Base-by-base conservation (phyloP, 2,113 vertebrate species). In the Euleptes europaea region DNA sequence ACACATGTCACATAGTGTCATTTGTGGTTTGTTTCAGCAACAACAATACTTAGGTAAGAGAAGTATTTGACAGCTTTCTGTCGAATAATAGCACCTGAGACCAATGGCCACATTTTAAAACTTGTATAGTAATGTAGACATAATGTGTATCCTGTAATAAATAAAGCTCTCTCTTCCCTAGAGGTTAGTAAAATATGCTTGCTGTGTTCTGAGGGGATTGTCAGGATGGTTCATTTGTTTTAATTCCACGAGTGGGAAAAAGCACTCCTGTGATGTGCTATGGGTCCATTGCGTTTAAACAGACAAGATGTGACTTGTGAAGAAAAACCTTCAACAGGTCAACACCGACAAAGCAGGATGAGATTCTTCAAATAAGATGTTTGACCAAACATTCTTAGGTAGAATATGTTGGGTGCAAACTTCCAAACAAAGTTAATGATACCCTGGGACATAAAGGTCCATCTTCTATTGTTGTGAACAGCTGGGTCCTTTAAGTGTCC, bases 291-390 rank as follows among this genome's bases (percentile, higher is more conserved):
- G 38, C 65, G 88, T 80, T 74, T 86, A 85, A 90, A 85, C 72
- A 76, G 80, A n/a, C 21, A 69, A 47, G 73, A 31, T 54, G 80
- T 54, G 75, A 67, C 65, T 87, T 0, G 0, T 86, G 87, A 85
- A 89, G 11, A 65, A 84, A 88, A 70, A 84, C 78, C n/a, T 60
- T 75, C 82, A 81, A 87, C 90, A 93, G 92, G 86, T 88, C 86
- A 88, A 87, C 65, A 83, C 51, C 35, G 66, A 86, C 17, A 82
- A 85, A 86, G 40, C 42, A 47, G 74, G 89, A 92, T 88, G 84
- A 82, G 70, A 86, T 84, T 92, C 63, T 93, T 94, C 72, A 67
- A 86, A 71, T 82, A 78, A 78, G 65, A 44, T 88, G 78, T 90
- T 88, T 92, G 85, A 82, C 74, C 66, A 90, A 71, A 88, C 84